Evolutionary conservation across 2,888 invertebrate genomes (phyloP).

Genomic region (Cantharis nigra): DNA sequence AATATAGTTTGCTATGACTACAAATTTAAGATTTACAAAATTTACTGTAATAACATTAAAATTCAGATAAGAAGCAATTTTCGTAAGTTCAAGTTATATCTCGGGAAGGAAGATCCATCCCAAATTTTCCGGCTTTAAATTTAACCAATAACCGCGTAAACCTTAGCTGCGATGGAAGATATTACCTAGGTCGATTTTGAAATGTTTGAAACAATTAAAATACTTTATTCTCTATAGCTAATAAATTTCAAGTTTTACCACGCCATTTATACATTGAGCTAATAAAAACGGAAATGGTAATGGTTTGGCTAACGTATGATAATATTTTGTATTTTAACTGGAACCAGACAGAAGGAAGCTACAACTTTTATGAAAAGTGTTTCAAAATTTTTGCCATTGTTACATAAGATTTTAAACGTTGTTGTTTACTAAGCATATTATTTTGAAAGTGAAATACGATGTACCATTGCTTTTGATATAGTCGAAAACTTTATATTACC

Average conservation of each 20-base stretch:
- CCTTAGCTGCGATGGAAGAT: neutral
- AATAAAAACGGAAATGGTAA: slow-evolving; percentile 19
- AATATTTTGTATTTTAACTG: slow-evolving; percentile 10
- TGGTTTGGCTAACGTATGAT: slow-evolving; percentile 20
- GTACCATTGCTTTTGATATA: neutral
- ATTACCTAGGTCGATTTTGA: neutral
- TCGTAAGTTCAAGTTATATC: neutral
- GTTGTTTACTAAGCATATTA: neutral
- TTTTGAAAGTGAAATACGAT: neutral
- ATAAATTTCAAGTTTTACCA: neutral
- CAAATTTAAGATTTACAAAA: slow-evolving; percentile 41
- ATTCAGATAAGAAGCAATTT: slow-evolving; percentile 22
- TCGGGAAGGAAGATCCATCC: neutral
- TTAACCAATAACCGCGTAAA: neutral
- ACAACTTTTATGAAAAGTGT: neutral
- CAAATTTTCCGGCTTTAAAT: slow-evolving; percentile 3
- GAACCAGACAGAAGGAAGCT: neutral
- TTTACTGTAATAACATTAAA: slow-evolving; percentile 44
- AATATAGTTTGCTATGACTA: slow-evolving; percentile 8
- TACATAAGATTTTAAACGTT: neutral
- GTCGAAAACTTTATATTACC: slow-evolving; percentile 13
- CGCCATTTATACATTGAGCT: slow-evolving; percentile 6
- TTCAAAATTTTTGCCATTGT: neutral
- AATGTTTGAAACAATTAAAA: neutral
- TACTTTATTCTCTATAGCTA: neutral